These are phyloP conservation scores for Drosophila pachea DNA, from an alignment of 1,140 invertebrate genomes.

Conservation along the genomic window DNA sequence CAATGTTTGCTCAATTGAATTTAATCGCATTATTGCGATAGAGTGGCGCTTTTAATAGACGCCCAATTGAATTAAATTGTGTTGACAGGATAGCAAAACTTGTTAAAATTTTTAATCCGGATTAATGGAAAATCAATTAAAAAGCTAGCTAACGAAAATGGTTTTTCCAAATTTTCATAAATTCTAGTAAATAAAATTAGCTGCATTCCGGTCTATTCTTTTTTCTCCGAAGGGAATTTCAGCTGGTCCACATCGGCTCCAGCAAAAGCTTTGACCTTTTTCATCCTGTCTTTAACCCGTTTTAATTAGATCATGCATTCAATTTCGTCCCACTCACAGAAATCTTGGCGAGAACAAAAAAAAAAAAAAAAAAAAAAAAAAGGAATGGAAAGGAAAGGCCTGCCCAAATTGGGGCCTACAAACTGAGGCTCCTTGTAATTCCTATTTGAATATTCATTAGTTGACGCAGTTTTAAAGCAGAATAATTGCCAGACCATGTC, in stretches of 20 bases:
- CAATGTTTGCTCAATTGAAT: conserved; percentile 52
- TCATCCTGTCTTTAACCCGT: not conserved
- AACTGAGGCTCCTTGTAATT: not conserved
- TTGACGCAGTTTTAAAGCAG: not conserved
- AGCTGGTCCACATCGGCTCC: too few relatives aligned
- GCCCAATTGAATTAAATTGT: conserved; percentile 69
- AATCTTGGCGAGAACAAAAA: not conserved
- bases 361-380: not conserved
- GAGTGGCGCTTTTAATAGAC: conserved; percentile 46
- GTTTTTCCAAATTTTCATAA: not conserved
- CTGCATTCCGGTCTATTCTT: not conserved
- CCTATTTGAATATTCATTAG: conserved; percentile 10
- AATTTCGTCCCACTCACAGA: not conserved
- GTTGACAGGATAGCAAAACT: conserved; percentile 31
- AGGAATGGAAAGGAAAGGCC: not conserved
- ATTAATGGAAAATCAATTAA: not conserved
- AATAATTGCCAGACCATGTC: not conserved
- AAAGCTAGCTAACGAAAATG: not conserved
- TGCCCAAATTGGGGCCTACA: not conserved
- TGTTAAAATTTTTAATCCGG: not conserved
- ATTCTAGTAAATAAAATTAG: not conserved
- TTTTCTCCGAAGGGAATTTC: not conserved
- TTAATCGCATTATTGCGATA: conserved; percentile 47
- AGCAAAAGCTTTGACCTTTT: not conserved
- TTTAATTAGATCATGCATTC: not conserved